Conservation (phyloP, 2,797 vertebrate species). For the Tapirus indicus region DNA sequence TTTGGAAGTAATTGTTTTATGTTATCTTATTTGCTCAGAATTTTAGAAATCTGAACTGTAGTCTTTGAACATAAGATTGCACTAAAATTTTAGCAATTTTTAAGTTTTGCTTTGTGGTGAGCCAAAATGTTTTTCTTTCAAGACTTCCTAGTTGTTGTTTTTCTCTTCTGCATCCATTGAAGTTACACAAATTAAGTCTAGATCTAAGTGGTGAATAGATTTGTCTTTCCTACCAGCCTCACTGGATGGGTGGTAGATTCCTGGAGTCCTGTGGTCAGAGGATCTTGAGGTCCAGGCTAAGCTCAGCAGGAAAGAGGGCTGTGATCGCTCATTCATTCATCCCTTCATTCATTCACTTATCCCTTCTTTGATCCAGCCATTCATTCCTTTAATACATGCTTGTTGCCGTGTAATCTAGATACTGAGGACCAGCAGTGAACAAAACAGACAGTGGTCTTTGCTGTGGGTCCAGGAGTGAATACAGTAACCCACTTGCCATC, state of each 20-base stretch:
- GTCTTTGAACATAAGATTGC: background rate
- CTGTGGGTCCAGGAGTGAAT: background rate
- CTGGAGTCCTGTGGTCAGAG: background rate
- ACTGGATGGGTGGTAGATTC: background rate
- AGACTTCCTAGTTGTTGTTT: background rate
- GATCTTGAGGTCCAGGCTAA: background rate
- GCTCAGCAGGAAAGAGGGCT: background rate
- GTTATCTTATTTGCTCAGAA: background rate
- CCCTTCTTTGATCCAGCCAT: background rate
- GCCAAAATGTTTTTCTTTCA: background rate
- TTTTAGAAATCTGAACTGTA: background rate
- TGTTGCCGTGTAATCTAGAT: background rate
- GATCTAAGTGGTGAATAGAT: background rate
- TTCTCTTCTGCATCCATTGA: background rate
- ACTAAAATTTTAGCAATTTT: background rate
- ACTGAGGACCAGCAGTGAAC: background rate
- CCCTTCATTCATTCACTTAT: background rate
- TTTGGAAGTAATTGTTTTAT: conserved; percentile 34
- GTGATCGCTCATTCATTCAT: background rate
- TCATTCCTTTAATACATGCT: background rate
- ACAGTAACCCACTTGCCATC: background rate
- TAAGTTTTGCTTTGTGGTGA: background rate
- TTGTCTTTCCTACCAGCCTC: background rate
- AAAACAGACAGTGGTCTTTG: background rate
- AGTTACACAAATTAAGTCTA: background rate